Evolutionary conservation across 37 sponge, comb jelly and placozoan species (phyloP), one percentile per base, ranked within the genome.

Genomic region (Diacarnus erythraeanus): DNA sequence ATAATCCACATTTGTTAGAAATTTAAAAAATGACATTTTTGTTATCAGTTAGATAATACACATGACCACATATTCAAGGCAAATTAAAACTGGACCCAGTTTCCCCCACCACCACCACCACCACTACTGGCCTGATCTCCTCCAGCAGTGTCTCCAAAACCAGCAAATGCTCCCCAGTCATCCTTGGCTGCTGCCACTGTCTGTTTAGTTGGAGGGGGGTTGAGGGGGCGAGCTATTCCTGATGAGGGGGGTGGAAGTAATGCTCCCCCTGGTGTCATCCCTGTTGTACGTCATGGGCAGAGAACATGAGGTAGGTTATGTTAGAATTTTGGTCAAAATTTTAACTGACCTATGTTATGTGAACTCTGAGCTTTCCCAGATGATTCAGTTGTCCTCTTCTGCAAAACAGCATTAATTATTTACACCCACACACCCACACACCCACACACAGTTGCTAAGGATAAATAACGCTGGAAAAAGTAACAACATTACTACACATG

Each of bases 151-250:
- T 23, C 40, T 38, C 47, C 40, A 38, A 76, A 83, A 1, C 57
- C 29, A 22, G 69, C 39, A 56, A 86, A 86, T 40, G 79, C 86
- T 17, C 86, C 80, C 86, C 86, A 86, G 21, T 86, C 80, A 26
- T 86, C 86, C 34, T 42, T 80, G 27, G 40, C 0, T 38, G 42
- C 3, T 8, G 42, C 33, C 35, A 6, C 36, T 40, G 69, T 17
- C 43, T 54, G 67, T 51, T 79, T 66, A 17, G 57, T 8, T 39
- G 84, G 71, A 17, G 76, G 69, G 15, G 77, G 70, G 70, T 56
- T 54, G 38, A 76, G n/a, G 57, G 77, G 77, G 12, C 77, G 83
- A 54, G 38, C 59, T 36, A 40, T 43, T 9, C 35, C 70, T 30
- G 85, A 57, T 0, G 77, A 6, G 41, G 85, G 85, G 35, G 85